Evolutionary conservation across 2,888 invertebrate genomes (phyloP), one percentile per base, ranked within the genome.

Genomic region (Xylota segnis): DNA sequence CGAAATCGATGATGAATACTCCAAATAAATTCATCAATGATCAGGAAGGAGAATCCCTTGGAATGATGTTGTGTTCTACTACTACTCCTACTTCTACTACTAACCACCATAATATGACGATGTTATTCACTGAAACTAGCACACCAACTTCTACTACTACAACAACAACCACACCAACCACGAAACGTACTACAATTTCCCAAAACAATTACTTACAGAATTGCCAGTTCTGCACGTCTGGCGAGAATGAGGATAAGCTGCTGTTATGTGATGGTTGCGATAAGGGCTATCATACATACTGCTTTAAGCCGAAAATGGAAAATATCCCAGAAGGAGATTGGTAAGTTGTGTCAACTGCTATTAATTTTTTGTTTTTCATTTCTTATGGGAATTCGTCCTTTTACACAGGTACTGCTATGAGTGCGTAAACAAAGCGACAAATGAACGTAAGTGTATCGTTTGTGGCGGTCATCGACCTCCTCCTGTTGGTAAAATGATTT

Each of bases 241-340:
- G 98, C 82, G 98, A 99, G 93, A 97, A 98, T 90, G 99, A 99
- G 92, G 98, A 98, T 89, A 96, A 98, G 92, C 93, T 99, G 88
- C 93, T 99, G 89, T 94, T 99, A 27, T 99, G 99, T 92, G 99
- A 99, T 93, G 97, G 98, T 88, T 99, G 99, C 93, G 99, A 99
- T 93, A 97, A 98, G 92, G 99, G 99, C 65, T 99, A 98, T 93
- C 99, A 99, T 93, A 99, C 98, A 59, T 99, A 99, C 92, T 99
- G 99, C 93, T 99, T 99, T 94, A 98, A 97, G 93, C 99, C 99
- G 87, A 95, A 96, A 91, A 97, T 99, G 97, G 97, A 97, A 79
- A 96, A 96, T 90, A 98, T 99, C 92, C 99, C 99, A 16, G 98
- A 98, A 89, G 99, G 99, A 34, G 98, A 99, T 92, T 99, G 99